Percentiles rank a stretch among this genome's conserved stretches.
These are phyloP conservation scores for Brenthis hecate DNA, from an alignment of 2,888 invertebrate genomes.

Conservation along the genomic window DNA sequence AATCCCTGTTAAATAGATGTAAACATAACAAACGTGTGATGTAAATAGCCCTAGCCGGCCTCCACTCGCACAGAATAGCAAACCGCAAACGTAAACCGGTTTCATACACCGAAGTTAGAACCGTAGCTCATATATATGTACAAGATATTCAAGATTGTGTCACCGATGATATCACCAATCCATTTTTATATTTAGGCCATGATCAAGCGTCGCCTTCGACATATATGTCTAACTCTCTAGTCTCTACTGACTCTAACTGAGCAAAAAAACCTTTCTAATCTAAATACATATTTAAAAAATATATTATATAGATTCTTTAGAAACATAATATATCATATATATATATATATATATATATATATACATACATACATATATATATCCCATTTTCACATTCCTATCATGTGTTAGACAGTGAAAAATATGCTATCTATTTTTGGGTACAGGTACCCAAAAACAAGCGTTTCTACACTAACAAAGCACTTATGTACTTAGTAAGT, in stretches of 20 bases:
- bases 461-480: no score
- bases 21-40: slow-evolving; percentile 3
- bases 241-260: not conserved
- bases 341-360: no score
- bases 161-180: slow-evolving; percentile 41
- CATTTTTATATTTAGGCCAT: slow-evolving; percentile 54
- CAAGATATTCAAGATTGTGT: slow-evolving; percentile 26
- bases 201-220: slow-evolving; percentile 52
- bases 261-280: no score
- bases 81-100: slow-evolving; percentile 17
- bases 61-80: not conserved
- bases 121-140: slow-evolving; percentile 9
- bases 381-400: no score
- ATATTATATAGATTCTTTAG: no score
- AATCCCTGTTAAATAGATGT: not conserved
- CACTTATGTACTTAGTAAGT: no score
- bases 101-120: slow-evolving; percentile 11
- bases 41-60: slow-evolving; percentile 14
- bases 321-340: no score
- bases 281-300: no score
- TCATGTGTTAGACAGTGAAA: no score
- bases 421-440: no score
- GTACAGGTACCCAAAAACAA: no score
- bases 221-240: slow-evolving; percentile 1
- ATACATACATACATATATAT: no score